Percentiles rank a stretch among this genome's conserved stretches.
Evolutionary conservation across 2,113 vertebrate species (phyloP).

Genomic region (Corydoras sp.): DNA sequence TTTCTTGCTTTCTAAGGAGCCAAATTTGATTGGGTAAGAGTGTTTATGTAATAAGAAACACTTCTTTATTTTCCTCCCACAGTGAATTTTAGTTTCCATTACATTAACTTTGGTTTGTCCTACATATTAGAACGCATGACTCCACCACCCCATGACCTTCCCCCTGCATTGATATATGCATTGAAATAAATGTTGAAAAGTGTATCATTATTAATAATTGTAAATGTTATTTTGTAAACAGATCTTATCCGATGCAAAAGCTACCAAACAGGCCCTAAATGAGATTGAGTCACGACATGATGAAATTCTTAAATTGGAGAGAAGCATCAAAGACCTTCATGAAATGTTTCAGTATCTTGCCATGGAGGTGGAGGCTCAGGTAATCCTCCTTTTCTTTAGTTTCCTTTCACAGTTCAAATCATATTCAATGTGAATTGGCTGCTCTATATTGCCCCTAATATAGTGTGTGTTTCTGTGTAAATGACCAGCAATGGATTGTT

Average conservation of each 20-base stretch:
- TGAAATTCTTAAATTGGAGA: constrained; percentile 84
- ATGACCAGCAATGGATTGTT: neutral
- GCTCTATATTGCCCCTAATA: too few species aligned
- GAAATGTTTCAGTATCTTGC: constrained; percentile 85
- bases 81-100: too few species aligned
- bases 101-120: too few species aligned
- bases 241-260: constrained; percentile 79
- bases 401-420: too few species aligned
- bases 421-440: neutral
- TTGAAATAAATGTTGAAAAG: too few species aligned
- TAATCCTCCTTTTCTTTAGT: constrained; percentile 31
- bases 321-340: constrained; percentile 81
- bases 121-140: too few species aligned
- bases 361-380: constrained; percentile 85
- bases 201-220: too few species aligned
- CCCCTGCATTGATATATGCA: too few species aligned
- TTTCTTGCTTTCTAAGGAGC: constrained; percentile 37
- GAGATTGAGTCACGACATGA: constrained; percentile 83
- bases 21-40: constrained; percentile 37
- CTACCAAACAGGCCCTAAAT: constrained; percentile 79
- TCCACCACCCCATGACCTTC: too few species aligned
- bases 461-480: neutral
- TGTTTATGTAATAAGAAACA: constrained; percentile 1
- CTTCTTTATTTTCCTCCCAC: too few species aligned
- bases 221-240: constrained; percentile 43